Conservation (phyloP, 2,888 invertebrate species). For the Hemicrepidius hirtus region DNA sequence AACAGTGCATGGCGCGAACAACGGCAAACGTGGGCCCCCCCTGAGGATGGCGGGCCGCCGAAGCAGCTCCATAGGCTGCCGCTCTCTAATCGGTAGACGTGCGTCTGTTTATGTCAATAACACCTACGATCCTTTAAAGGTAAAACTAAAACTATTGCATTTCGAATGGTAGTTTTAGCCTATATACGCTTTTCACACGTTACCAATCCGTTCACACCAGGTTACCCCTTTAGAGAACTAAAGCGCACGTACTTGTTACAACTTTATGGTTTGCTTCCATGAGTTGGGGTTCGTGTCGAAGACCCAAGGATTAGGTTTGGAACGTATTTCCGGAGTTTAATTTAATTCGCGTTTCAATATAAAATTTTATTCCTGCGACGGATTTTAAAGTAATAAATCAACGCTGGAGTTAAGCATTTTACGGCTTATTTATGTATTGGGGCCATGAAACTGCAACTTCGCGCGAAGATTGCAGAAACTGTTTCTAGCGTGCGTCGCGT, state of each 20-base stretch:
- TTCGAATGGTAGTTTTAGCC: constrained; percentile 36
- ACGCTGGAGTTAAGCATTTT: constrained; percentile 25
- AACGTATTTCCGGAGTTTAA: background rate
- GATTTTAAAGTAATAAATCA: constrained; percentile 28
- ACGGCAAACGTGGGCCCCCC: constrained; percentile 60
- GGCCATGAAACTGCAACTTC: constrained; percentile 52
- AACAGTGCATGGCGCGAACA: constrained; percentile 62
- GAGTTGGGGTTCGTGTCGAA: background rate
- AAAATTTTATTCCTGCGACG: constrained; percentile 10
- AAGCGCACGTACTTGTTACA: constrained; percentile 8
- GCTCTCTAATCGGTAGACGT: constrained; percentile 79
- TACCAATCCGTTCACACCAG: background rate
- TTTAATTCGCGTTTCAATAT: constrained; percentile 5
- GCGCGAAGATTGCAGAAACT: constrained; percentile 49
- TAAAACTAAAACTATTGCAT: constrained; percentile 69
- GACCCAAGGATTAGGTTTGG: background rate
- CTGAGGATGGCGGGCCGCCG: constrained; percentile 76
- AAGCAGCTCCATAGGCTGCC: constrained; percentile 81
- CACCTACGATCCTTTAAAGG: constrained; percentile 80
- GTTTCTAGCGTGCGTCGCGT: constrained; percentile 51
- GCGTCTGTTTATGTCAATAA: constrained; percentile 80
- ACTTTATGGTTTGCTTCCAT: background rate
- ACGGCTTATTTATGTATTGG: constrained; percentile 36
- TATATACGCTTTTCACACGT: background rate
- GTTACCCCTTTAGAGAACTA: background rate